Percentiles rank a stretch among this genome's conserved stretches.
phyloP scores from a whole-genome alignment of 1,140 invertebrate genomes.

The Batillaria attramentaria region DNA sequence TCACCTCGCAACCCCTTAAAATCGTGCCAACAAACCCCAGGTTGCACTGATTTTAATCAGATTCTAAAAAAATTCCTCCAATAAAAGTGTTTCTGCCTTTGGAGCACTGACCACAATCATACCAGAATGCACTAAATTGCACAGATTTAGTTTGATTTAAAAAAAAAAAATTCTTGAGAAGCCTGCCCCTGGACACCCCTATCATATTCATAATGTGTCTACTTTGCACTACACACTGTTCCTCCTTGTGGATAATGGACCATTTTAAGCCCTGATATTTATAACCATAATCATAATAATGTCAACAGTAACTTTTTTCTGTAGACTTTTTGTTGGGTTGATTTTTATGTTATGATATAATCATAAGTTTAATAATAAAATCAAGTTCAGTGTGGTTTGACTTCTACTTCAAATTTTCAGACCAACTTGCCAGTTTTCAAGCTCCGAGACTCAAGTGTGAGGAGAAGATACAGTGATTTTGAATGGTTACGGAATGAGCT shows the following conservation, averaged over 20 bases:
- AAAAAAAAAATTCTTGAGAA: neutral
- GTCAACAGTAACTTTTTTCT: neutral
- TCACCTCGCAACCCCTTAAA: too few relatives aligned
- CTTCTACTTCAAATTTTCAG: constrained; percentile 76
- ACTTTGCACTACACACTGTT: neutral
- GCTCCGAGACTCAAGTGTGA: constrained; percentile 98
- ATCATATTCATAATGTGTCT: neutral
- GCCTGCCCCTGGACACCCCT: neutral
- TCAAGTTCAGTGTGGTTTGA: neutral
- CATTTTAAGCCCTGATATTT: neutral
- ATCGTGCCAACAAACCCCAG: too few relatives aligned
- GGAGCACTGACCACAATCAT: too few relatives aligned
- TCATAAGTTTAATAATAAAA: neutral
- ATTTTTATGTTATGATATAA: neutral
- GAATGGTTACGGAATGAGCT: constrained; percentile 99
- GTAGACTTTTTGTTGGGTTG: neutral
- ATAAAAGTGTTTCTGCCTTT: too few relatives aligned
- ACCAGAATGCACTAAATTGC: too few relatives aligned
- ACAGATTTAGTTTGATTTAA: neutral
- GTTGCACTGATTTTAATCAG: too few relatives aligned
- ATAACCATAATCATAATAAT: neutral
- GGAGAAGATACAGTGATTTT: constrained; percentile 99
- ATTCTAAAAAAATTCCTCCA: too few relatives aligned
- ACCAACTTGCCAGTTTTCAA: constrained; percentile 99
- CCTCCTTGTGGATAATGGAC: neutral